Base-by-base conservation (phyloP, 1,140 invertebrate genomes). In the Megalopta genalis region DNA sequence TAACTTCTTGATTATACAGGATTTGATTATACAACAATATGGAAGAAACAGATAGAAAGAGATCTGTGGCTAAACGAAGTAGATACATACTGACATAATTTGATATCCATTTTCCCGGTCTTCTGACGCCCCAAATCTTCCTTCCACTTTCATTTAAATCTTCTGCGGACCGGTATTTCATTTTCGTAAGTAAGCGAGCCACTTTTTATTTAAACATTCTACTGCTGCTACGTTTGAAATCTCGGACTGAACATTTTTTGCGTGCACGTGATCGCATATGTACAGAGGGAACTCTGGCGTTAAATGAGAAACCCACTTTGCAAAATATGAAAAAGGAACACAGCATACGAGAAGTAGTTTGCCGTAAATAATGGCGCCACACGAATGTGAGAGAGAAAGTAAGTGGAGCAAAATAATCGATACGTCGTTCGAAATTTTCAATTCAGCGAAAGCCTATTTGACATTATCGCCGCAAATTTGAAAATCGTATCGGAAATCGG, bases 311-410 rank as follows among this genome's bases (percentile, higher is more conserved):
- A 60, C 74, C 74, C 68, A 77, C 66, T 77, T 70, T 49, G 37
- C 21, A 37, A 77, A 37, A 70, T 70, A 32, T 49, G 74, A 70
- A 69, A 77, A 69, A n/a, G 21, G 57, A 77, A 37, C 74, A 18
- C 66, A 16, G 59, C 25, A 18, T 27, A 27, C 65, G 39, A 60
- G 54, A 37, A 60, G 59, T 27, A 59, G 52, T 68, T 60, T 54
- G 23, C 66, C 21, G 60, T 21, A 70, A 77, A 70, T 70, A 77
- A 70, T 42, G 64, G 52, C 32, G 60, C 5, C 21, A 52, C 46
- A 69, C 25, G 74, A 68, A 75, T 75, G n/a, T 23, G 73, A 57
- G 37, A 67, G 73, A 69, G 65, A 69, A 76, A 76, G 73, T 76
- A 66, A 66, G 32, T 67, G 7, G 64, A 68, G 27, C 23, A 27